phyloP scores from a whole-genome alignment of 2,113 vertebrate genomes.

The Dissostichus mawsoni region DNA sequence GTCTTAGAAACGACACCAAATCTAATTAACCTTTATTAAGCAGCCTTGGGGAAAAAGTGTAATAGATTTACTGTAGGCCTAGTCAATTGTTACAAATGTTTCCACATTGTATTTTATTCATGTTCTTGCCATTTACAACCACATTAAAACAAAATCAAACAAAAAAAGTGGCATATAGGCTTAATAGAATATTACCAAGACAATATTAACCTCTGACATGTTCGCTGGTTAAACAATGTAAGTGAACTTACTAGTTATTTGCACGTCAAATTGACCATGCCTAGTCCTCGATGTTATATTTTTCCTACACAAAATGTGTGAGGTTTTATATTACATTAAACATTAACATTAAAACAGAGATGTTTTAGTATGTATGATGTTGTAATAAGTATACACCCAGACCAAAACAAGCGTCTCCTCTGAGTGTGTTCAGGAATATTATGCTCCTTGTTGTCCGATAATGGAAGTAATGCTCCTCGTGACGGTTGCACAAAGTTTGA shows the following conservation, averaged over 20 bases:
- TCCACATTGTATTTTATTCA: neutral
- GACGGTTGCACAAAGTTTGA: neutral
- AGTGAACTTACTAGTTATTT: neutral
- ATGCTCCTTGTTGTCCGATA: neutral
- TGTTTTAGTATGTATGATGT: no score
- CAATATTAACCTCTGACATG: neutral
- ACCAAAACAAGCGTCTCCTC: no score
- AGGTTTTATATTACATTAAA: no score
- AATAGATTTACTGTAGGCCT: neutral
- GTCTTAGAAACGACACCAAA: neutral
- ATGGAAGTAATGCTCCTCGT: neutral
- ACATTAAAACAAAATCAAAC: neutral
- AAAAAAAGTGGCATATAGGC: neutral
- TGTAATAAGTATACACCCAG: no score
- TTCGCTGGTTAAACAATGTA: conserved; percentile 2
- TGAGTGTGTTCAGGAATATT: neutral
- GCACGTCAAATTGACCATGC: no score
- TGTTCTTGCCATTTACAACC: neutral
- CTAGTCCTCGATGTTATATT: no score
- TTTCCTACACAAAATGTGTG: no score
- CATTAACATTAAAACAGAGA: no score
- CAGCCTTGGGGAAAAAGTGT: neutral
- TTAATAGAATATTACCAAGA: neutral
- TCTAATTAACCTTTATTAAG: neutral
- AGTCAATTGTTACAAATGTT: neutral